Evolutionary conservation across 2,797 vertebrate genomes (phyloP).

Genomic region (Betta splendens): DNA sequence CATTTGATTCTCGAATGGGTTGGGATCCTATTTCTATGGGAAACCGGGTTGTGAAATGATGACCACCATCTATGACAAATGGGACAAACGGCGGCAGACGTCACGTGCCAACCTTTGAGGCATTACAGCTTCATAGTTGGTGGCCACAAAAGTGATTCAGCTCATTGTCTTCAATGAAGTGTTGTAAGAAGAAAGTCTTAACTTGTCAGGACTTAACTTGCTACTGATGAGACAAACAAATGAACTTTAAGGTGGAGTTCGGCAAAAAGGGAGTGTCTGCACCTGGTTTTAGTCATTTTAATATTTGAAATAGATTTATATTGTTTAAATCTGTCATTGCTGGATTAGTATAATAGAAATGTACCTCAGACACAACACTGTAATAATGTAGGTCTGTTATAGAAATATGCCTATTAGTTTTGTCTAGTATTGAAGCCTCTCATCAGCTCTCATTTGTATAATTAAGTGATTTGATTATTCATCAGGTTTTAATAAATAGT

Average conservation of each 20-base stretch:
- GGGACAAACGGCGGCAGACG: background rate
- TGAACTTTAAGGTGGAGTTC: background rate
- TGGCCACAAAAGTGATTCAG: constrained; percentile 40
- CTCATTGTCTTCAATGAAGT: constrained; percentile 10
- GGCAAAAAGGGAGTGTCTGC: no score
- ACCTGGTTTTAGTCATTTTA: no score
- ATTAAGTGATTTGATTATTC: no score
- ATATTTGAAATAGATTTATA: constrained; percentile 4
- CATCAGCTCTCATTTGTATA: no score
- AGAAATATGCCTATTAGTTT: no score
- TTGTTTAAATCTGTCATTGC: constrained; percentile 37
- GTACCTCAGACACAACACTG: no score
- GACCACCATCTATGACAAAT: constrained; percentile 35
- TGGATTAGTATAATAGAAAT: constrained; percentile 66
- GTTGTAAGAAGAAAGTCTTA: constrained; percentile 24
- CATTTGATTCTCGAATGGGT: no score
- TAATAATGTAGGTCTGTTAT: no score
- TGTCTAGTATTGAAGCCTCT: no score
- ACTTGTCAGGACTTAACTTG: no score
- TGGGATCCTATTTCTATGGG: no score
- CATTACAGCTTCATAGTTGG: background rate
- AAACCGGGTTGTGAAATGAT: background rate
- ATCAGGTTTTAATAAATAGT: no score
- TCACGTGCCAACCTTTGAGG: background rate
- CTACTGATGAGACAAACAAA: background rate